A percentile compares a stretch with the other conserved stretches of the same genome.
Evolutionary conservation across 1,140 invertebrate species (phyloP).

Genomic region (Acyrthosiphon pisum): DNA sequence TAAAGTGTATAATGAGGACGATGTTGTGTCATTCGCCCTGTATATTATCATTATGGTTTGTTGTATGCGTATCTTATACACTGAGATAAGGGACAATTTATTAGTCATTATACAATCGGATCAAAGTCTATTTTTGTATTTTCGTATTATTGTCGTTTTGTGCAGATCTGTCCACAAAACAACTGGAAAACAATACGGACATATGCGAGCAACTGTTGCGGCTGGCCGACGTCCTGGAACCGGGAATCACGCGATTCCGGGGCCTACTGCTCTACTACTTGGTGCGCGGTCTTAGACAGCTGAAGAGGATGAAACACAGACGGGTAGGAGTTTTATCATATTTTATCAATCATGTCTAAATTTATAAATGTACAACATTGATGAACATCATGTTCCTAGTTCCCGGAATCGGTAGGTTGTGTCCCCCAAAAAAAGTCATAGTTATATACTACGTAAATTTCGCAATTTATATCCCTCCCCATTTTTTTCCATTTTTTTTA

Average conservation of each 20-base stretch:
- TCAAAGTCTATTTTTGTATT: not conserved
- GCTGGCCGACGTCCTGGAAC: constrained; percentile 70
- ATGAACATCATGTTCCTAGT: not conserved
- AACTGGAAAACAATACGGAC: constrained; percentile 69
- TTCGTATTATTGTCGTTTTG: not conserved
- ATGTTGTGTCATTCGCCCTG: not conserved
- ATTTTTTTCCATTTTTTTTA: too few species aligned
- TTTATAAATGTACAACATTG: not conserved
- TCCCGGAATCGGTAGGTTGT: too few species aligned
- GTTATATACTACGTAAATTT: too few species aligned
- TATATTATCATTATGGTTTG: not conserved
- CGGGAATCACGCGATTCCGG: constrained; percentile 70
- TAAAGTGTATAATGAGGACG: too few species aligned
- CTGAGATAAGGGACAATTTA: not conserved
- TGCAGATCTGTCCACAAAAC: constrained; percentile 68
- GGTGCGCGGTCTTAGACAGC: constrained; percentile 66
- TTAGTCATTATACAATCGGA: too few species aligned
- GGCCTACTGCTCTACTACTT: constrained; percentile 72
- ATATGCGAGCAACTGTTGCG: constrained; percentile 72
- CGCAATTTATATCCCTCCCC: too few species aligned
- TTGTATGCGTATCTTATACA: not conserved
- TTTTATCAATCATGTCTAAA: not conserved
- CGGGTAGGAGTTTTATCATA: not conserved
- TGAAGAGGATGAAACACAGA: not conserved
- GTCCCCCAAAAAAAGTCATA: too few species aligned